Evolutionary conservation across 1,140 invertebrate genomes (phyloP).

Genomic region (Drosophila quadrilineata): DNA sequence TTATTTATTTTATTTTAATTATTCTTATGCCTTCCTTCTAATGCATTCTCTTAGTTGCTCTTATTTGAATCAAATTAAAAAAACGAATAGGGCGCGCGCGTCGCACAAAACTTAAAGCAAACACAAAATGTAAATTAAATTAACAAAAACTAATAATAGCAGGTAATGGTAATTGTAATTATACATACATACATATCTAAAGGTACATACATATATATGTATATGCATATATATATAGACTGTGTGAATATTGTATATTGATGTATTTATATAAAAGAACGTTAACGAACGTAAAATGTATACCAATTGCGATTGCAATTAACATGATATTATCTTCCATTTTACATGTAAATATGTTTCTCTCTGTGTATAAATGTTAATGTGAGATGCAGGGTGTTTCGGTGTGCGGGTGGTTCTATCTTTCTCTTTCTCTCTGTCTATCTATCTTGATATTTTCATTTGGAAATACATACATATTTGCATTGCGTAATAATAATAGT

Average conservation of each 20-base stretch:
- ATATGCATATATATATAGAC: not conserved
- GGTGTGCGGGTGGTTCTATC: slow-evolving; percentile 17
- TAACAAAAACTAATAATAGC: slow-evolving; percentile 71
- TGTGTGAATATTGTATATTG: slow-evolving; percentile 11
- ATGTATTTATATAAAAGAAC: slow-evolving; percentile 27
- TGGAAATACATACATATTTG: slow-evolving; percentile 30
- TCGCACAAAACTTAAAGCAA: slow-evolving; percentile 55
- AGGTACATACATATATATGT: slow-evolving; percentile 13
- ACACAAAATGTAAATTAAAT: slow-evolving; percentile 72
- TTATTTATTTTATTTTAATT: not conserved
- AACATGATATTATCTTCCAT: slow-evolving; percentile 25
- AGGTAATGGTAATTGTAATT: slow-evolving; percentile 53
- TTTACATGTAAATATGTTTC: slow-evolving; percentile 33
- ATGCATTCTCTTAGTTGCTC: slow-evolving; percentile 5
- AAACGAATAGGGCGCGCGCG: slow-evolving; percentile 43
- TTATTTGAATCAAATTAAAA: slow-evolving; percentile 25
- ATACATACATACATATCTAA: slow-evolving; percentile 33
- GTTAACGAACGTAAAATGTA: slow-evolving; percentile 42
- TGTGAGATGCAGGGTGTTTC: slow-evolving; percentile 7
- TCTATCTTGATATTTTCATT: slow-evolving; percentile 16
- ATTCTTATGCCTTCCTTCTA: too few species aligned
- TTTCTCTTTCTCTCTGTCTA: too few species aligned
- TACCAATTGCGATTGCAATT: slow-evolving; percentile 22
- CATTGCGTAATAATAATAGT: slow-evolving; percentile 24
- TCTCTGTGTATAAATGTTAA: slow-evolving; percentile 31